Evolutionary conservation across 2,888 invertebrate species (phyloP).

Genomic region (Ormyrus rosae): DNA sequence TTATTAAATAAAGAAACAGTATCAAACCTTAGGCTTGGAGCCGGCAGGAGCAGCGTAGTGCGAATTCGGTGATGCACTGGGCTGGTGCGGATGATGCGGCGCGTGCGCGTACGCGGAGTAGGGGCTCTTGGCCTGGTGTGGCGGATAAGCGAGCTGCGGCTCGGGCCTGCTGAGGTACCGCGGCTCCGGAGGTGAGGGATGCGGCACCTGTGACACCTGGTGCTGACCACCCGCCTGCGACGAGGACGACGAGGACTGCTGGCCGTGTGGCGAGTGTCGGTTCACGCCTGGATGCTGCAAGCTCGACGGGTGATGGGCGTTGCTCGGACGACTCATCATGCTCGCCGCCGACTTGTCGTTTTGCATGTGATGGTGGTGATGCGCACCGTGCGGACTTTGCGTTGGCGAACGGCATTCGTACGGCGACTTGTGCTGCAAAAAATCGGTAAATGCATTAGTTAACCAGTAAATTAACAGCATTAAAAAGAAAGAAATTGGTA

Average conservation of each 20-base stretch:
- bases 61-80: conserved; percentile 75
- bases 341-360: conserved; percentile 65
- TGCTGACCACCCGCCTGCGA: conserved; percentile 57
- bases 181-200: conserved; percentile 71
- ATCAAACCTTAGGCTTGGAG: conserved; percentile 73
- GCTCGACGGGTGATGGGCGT: conserved; percentile 51
- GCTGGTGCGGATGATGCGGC: conserved; percentile 64
- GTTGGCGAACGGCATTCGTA: conserved; percentile 74
- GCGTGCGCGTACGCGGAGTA: conserved; percentile 76
- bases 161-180: conserved; percentile 72
- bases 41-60: conserved; percentile 78
- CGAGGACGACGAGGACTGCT: conserved; percentile 54
- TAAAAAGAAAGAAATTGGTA: too few species aligned
- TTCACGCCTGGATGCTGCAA: conserved; percentile 44
- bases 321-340: conserved; percentile 42
- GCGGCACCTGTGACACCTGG: conserved; percentile 67
- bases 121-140: conserved; percentile 73
- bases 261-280: conserved; percentile 52
- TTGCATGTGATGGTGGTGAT: conserved; percentile 72
- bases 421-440: conserved; percentile 68
- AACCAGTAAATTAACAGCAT: too few species aligned
- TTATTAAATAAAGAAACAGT: too few species aligned
- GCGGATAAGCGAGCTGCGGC: conserved; percentile 62
- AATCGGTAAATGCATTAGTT: too few species aligned
- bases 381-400: conserved; percentile 75